phyloP scores from a whole-genome alignment of 2,888 invertebrate species.

The Priocnemis perturbator region DNA sequence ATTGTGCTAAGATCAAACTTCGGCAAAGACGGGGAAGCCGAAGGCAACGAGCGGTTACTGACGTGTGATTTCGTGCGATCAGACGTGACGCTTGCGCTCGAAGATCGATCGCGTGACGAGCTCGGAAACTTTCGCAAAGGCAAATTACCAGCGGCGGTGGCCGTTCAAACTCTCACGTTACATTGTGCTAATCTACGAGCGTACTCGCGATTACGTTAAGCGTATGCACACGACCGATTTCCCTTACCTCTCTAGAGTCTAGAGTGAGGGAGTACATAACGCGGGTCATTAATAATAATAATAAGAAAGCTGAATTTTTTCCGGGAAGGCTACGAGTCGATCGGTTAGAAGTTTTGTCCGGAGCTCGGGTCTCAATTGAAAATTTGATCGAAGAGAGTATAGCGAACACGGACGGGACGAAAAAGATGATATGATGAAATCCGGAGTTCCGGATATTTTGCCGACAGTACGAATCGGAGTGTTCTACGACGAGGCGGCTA shows the following conservation, averaged over 20 bases:
- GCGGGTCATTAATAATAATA: background rate
- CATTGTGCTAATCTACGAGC: conserved; percentile 8
- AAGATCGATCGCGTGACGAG: conserved; percentile 40
- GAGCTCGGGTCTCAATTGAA: too few relatives aligned
- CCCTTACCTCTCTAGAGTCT: too few relatives aligned
- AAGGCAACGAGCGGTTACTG: too few relatives aligned
- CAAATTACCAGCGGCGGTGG: conserved; percentile 22
- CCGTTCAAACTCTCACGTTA: conserved; percentile 6
- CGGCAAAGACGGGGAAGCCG: background rate
- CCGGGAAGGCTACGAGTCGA: too few relatives aligned
- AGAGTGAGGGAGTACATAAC: background rate
- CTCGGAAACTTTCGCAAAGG: conserved; percentile 30
- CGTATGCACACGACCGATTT: background rate
- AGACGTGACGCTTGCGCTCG: background rate
- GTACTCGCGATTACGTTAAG: background rate
- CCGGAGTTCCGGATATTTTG: background rate
- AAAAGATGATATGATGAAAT: conserved; percentile 13
- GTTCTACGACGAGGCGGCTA: background rate
- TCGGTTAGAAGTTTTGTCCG: too few relatives aligned
- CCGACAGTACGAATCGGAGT: background rate
- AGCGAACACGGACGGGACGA: background rate
- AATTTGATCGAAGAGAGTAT: background rate
- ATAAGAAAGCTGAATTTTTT: background rate
- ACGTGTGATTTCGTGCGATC: background rate
- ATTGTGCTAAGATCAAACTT: background rate